Conservation (phyloP, 2,888 invertebrate genomes). For the Scaptomyza cyrtandrae region DNA sequence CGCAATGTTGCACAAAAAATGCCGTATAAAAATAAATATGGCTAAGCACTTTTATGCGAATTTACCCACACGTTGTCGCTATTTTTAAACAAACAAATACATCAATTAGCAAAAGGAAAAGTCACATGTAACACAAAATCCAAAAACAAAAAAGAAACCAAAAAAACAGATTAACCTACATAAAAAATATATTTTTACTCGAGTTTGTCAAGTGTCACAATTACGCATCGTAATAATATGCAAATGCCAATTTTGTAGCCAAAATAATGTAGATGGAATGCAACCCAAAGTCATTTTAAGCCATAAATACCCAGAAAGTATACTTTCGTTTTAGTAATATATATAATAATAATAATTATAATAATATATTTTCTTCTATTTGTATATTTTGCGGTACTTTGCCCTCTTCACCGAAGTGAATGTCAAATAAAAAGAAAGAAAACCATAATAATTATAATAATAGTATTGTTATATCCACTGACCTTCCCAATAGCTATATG, state of each 20-base stretch:
- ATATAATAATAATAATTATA: too few species aligned
- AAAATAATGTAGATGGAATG: neutral
- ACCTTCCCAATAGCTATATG: conserved; percentile 51
- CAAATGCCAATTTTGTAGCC: conserved; percentile 24
- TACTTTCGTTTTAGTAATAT: conserved; percentile 59
- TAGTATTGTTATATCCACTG: conserved; percentile 33
- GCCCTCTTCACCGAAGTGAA: conserved; percentile 16
- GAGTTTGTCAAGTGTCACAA: conserved; percentile 38
- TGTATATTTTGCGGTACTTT: conserved; percentile 36
- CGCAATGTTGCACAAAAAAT: conserved; percentile 42
- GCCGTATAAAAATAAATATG: conserved; percentile 38
- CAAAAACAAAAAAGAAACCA: conserved; percentile 18
- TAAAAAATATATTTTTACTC: conserved; percentile 23
- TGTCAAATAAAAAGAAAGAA: conserved; percentile 26
- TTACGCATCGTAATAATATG: conserved; percentile 59
- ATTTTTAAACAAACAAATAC: conserved; percentile 67
- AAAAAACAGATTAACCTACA: conserved; percentile 70
- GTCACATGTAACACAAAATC: conserved; percentile 60
- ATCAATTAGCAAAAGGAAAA: conserved; percentile 35
- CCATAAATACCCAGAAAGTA: conserved; percentile 42
- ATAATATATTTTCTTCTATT: conserved; percentile 23
- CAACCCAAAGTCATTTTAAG: conserved; percentile 16
- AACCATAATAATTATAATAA: conserved; percentile 32
- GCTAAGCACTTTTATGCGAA: conserved; percentile 17
- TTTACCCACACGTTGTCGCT: conserved; percentile 48